These are phyloP conservation scores for Tylochromis polylepis DNA, from an alignment of 2,113 vertebrate species.

Conservation along the genomic window DNA sequence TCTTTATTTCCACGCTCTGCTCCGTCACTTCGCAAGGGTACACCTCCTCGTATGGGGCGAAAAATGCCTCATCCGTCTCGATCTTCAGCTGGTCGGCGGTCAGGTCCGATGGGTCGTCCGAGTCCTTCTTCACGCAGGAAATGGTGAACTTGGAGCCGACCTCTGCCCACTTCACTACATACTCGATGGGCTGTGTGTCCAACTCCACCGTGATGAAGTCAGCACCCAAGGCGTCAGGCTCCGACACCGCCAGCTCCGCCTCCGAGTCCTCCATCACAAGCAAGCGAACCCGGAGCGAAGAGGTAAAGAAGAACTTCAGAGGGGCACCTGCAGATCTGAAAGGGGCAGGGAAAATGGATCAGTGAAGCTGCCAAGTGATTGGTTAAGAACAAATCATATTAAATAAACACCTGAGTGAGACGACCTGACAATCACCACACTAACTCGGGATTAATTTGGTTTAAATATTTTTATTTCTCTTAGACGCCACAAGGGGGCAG, in stretches of 20 bases:
- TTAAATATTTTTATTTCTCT: not conserved
- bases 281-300: not conserved
- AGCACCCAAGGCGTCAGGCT: slow-evolving; percentile 68
- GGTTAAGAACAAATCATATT: not conserved
- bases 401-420: not conserved
- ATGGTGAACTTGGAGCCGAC: slow-evolving; percentile 76
- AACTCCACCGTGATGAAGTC: slow-evolving; percentile 78
- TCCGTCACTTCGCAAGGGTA: slow-evolving; percentile 71
- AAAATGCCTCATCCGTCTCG: slow-evolving; percentile 68
- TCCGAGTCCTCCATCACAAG: slow-evolving; percentile 68
- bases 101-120: slow-evolving; percentile 59
- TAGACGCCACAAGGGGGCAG: not conserved
- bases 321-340: not conserved
- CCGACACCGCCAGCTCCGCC: slow-evolving; percentile 66
- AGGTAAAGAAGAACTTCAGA: not conserved
- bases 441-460: not conserved
- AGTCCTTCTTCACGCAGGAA: slow-evolving; percentile 73
- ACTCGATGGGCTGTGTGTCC: slow-evolving; percentile 77
- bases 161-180: slow-evolving; percentile 76
- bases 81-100: slow-evolving; percentile 66
- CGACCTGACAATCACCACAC: not conserved
- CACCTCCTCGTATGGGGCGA: slow-evolving; percentile 72
- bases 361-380: not conserved
- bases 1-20: slow-evolving; percentile 70
- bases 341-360: not conserved